Percentiles rank a stretch among this genome's conserved stretches.
Conservation (phyloP, 2,113 vertebrate species). For the Mustelus asterias region DNA sequence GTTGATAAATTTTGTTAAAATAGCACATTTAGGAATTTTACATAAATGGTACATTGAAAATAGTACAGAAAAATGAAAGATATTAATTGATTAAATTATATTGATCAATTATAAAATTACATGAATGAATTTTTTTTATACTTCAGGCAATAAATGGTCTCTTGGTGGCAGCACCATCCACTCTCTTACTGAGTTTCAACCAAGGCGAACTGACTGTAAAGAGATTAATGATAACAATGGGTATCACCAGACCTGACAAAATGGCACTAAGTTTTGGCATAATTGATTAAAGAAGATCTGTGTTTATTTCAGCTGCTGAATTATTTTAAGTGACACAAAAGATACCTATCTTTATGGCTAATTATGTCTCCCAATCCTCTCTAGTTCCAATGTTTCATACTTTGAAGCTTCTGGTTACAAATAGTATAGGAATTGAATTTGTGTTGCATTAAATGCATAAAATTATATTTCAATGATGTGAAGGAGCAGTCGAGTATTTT, state of each 20-base stretch:
- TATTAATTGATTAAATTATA: background rate
- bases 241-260: background rate
- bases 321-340: background rate
- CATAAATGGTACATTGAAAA: background rate
- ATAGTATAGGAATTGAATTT: background rate
- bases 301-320: background rate
- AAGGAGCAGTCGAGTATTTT: background rate
- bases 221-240: background rate
- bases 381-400: background rate
- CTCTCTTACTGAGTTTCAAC: background rate
- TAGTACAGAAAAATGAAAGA: background rate
- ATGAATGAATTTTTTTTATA: background rate
- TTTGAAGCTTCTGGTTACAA: background rate
- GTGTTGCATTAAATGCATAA: background rate
- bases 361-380: background rate
- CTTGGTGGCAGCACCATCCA: background rate
- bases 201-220: background rate
- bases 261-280: background rate
- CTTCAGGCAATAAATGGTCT: background rate
- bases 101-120: background rate
- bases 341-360: background rate
- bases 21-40: background rate
- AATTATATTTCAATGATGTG: background rate
- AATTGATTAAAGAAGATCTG: background rate
- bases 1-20: background rate